These are phyloP conservation scores for Mastomys natalensis DNA, from an alignment of 2,113 vertebrate species.

Conservation along the genomic window DNA sequence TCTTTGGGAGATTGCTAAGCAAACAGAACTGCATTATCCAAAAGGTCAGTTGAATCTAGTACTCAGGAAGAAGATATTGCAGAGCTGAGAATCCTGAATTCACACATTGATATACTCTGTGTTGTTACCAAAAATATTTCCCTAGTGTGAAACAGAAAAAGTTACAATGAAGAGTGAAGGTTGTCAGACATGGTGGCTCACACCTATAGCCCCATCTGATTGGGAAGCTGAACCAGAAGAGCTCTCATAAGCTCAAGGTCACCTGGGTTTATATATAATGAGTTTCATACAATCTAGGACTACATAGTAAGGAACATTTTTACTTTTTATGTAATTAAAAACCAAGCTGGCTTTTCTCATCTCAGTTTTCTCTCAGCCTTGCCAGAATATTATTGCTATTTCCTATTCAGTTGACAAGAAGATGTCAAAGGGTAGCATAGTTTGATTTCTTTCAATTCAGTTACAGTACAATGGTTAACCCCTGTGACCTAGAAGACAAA, in stretches of 20 bases:
- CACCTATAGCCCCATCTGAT: neutral
- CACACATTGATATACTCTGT: neutral
- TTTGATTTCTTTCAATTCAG: constrained; percentile 19
- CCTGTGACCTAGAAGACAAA: constrained; percentile 13
- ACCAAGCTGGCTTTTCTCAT: constrained; percentile 46
- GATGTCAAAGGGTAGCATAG: constrained; percentile 43
- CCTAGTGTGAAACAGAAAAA: neutral
- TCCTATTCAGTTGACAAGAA: constrained; percentile 53
- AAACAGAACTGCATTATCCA: constrained; percentile 65
- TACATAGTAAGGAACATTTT: neutral
- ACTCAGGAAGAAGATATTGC: constrained; percentile 59
- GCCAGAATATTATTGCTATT: constrained; percentile 52
- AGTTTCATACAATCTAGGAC: neutral
- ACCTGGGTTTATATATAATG: neutral
- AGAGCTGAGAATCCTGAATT: constrained; percentile 47
- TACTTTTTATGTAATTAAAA: neutral
- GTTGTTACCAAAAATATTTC: constrained; percentile 33
- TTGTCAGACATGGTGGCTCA: neutral
- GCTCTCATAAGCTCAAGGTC: neutral
- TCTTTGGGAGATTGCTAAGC: constrained; percentile 67
- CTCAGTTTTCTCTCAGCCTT: neutral
- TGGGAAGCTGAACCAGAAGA: neutral
- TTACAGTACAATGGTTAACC: constrained; percentile 7
- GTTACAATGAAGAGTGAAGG: constrained; percentile 15
- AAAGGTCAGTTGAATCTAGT: constrained; percentile 69